A percentile compares a stretch with the other conserved stretches of the same genome.
Evolutionary conservation across 2,888 invertebrate genomes (phyloP).

Genomic region (Cephalotes varians): DNA sequence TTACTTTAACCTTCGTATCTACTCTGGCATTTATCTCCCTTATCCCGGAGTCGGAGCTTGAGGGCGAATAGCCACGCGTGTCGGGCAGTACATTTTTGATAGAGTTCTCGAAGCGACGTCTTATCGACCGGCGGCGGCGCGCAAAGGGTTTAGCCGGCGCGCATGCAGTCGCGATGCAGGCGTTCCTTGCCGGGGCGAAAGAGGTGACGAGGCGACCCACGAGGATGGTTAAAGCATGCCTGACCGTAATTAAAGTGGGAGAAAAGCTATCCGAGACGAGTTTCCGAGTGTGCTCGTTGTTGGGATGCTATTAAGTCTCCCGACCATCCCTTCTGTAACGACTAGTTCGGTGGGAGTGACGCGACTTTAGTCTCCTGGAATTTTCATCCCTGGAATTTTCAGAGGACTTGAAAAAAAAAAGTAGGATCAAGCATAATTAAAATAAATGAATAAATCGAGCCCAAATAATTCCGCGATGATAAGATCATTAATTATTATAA

Average conservation of each 20-base stretch:
- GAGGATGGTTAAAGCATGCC: constrained; percentile 36
- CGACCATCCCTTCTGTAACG: background rate
- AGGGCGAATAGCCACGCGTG: constrained; percentile 16
- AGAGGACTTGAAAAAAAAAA: background rate
- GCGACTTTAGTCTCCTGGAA: constrained; percentile 13
- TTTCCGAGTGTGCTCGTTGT: constrained; percentile 40
- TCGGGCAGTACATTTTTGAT: constrained; percentile 64
- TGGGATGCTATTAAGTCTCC: constrained; percentile 42
- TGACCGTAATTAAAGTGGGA: constrained; percentile 54
- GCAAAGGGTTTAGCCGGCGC: constrained; percentile 48
- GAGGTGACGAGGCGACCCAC: constrained; percentile 44
- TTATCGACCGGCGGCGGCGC: constrained; percentile 62
- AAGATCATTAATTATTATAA: background rate
- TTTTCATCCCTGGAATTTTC: background rate
- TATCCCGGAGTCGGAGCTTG: background rate
- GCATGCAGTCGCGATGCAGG: constrained; percentile 49
- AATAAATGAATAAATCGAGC: background rate
- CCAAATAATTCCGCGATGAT: background rate
- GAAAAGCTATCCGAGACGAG: constrained; percentile 44
- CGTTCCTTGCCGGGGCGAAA: constrained; percentile 28
- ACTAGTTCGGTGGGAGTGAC: constrained; percentile 15
- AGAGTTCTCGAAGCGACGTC: constrained; percentile 41
- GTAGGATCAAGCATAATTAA: constrained; percentile 16
- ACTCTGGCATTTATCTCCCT: background rate
- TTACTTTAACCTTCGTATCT: background rate